Base-by-base conservation (phyloP, 2,113 vertebrate species). In the Percina caprodes region DNA sequence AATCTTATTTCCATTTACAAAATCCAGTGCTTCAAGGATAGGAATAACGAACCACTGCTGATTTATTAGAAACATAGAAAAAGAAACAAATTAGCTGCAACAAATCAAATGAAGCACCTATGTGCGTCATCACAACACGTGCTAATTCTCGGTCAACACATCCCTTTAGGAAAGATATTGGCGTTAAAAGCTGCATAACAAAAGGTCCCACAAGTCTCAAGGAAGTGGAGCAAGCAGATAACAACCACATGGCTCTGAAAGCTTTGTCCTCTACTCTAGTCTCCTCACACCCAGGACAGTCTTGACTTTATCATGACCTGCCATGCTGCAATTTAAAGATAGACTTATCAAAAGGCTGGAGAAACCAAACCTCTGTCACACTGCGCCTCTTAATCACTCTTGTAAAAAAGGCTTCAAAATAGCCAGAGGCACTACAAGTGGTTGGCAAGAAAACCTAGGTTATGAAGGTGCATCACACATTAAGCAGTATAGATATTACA, bases 221-320 rank as follows among this genome's bases (percentile, higher is more conserved):
- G 78, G 79, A 88, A 88, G 83, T 85, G 83, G 60, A 39, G 42
- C 19, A 8, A 26, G 65, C 72, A 91, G 92, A 93, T 91, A 92
- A 91, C 74, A 66, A 33, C 6, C 80, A 62, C 35, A 23, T 77
- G 63, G 13, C 30, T 42, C 58, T 42, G 10, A 71, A 73, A 74
- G 78, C 85, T 84, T 89, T 89, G 68, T 92, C 69, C 74, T 71
- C 30, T 35, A 51, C 46, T 65, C 6, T 26, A 26, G 48, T 13
- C 15, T 74, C 61, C 61, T 86, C 77, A 91, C 77, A 81, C 69
- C 75, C 78, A 78, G 65, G 61, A 72, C 69, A 73, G 62, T 61
- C 49, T 62, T 33, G 67, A 15, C 70, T 90, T 91, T 88, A 88
- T 91, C 86, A n/a, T 69, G 51, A 71, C 60, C 62, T 74, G 35